These are phyloP conservation scores for human (Homo sapiens) DNA, from an alignment of 2,113 vertebrate genomes.

Conservation along the genomic window DNA sequence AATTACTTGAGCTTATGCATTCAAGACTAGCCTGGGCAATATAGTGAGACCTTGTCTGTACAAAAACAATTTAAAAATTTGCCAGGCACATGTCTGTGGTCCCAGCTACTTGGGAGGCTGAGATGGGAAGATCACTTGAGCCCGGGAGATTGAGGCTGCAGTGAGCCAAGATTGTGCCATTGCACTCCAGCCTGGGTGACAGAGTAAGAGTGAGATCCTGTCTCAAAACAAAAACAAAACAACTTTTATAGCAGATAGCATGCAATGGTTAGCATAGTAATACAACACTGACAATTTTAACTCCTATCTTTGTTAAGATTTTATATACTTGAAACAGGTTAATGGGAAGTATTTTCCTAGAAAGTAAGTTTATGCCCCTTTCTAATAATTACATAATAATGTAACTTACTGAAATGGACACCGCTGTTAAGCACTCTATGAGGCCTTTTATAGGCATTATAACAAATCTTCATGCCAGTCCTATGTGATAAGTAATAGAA, in stretches of 20 bases:
- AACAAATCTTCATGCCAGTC: not conserved
- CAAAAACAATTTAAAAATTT: too few relatives aligned
- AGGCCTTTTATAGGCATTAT: not conserved
- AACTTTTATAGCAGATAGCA: not conserved
- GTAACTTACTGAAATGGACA: not conserved
- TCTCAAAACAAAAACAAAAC: not conserved
- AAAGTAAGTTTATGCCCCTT: not conserved
- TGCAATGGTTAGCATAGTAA: not conserved
- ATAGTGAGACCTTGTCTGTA: too few relatives aligned
- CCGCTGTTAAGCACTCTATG: not conserved
- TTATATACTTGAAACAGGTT: conserved; percentile 10
- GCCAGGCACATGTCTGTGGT: too few relatives aligned
- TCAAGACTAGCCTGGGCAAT: too few relatives aligned
- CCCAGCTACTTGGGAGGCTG: too few relatives aligned
- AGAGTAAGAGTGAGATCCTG: too few relatives aligned
- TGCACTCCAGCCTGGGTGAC: too few relatives aligned
- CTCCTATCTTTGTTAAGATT: conserved; percentile 21
- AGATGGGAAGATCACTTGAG: too few relatives aligned
- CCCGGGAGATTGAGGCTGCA: too few relatives aligned
- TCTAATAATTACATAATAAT: not conserved
- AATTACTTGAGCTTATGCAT: too few relatives aligned
- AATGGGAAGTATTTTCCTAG: not conserved
- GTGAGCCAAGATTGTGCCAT: too few relatives aligned
- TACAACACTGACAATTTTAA: not conserved
- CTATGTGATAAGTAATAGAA: not conserved